Evolutionary conservation across 2,797 vertebrate genomes (phyloP).

Genomic region (Molossus alvarezi): DNA sequence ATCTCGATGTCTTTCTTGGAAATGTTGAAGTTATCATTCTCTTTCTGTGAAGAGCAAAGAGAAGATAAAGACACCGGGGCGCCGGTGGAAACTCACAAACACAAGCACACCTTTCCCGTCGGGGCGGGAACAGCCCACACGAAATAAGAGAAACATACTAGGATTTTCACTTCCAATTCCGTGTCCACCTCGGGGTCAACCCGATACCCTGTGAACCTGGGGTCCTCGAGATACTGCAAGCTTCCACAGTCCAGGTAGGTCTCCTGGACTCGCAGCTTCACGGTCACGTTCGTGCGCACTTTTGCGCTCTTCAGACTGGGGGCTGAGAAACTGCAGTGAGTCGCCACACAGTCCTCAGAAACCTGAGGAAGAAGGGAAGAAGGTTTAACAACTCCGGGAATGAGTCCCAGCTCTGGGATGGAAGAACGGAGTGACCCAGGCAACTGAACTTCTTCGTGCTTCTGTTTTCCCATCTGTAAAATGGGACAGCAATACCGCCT

Average conservation of each 20-base stretch:
- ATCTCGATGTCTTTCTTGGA: slow-evolving; percentile 91
- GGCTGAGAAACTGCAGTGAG: slow-evolving; percentile 88
- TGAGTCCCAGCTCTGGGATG: background rate
- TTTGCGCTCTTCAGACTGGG: slow-evolving; percentile 87
- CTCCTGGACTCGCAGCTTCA: slow-evolving; percentile 92
- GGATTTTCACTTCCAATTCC: slow-evolving; percentile 91
- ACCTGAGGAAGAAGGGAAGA: slow-evolving; percentile 85
- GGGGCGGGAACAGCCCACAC: accelerated
- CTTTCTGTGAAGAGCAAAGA: slow-evolving; percentile 92
- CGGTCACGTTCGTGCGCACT: slow-evolving; percentile 79
- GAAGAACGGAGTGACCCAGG: background rate
- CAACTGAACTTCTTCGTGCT: background rate
- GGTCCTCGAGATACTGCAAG: slow-evolving; percentile 93
- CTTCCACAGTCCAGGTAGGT: slow-evolving; percentile 88
- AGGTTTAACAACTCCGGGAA: background rate
- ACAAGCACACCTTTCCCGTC: background rate
- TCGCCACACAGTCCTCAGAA: slow-evolving; percentile 81
- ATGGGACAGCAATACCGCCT: background rate
- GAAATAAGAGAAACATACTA: slow-evolving; percentile 85
- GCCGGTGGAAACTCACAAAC: background rate
- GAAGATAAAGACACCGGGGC: slow-evolving; percentile 74
- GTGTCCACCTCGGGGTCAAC: slow-evolving; percentile 89
- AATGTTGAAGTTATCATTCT: slow-evolving; percentile 92
- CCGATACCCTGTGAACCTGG: slow-evolving; percentile 92
- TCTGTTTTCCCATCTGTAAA: slow-evolving; percentile 22